A percentile compares a stretch with the other conserved stretches of the same genome.
Conservation (phyloP, 1,140 invertebrate genomes). For the Drosophila eugracilis region DNA sequence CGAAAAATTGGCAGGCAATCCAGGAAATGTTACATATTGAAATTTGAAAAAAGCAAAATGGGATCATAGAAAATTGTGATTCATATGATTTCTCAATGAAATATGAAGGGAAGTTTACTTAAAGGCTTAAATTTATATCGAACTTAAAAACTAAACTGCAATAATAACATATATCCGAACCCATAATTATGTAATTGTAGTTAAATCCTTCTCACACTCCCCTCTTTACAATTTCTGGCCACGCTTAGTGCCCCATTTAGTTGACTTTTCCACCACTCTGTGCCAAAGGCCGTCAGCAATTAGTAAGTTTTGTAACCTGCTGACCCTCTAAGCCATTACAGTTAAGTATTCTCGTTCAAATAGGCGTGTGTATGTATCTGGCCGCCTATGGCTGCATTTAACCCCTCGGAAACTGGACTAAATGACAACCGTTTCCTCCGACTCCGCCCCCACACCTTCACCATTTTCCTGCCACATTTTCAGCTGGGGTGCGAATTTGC, state of each 20-base stretch:
- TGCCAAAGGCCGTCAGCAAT: constrained; percentile 50
- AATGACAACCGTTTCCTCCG: constrained; percentile 68
- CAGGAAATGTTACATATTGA: constrained; percentile 44
- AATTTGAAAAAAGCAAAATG: neutral
- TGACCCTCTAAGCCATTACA: constrained; percentile 71
- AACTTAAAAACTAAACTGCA: too few relatives aligned
- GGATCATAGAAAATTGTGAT: neutral
- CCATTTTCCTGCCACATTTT: constrained; percentile 35
- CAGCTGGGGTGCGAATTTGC: constrained; percentile 63
- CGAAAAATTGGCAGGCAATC: constrained; percentile 24
- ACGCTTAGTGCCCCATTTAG: constrained; percentile 38
- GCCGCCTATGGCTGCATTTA: constrained; percentile 57
- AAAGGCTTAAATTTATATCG: too few relatives aligned
- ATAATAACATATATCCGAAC: too few relatives aligned
- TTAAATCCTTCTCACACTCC: neutral
- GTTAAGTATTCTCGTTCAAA: constrained; percentile 29
- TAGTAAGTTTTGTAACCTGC: constrained; percentile 70
- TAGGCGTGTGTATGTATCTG: constrained; percentile 21
- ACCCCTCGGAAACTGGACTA: constrained; percentile 50
- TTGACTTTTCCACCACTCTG: constrained; percentile 43
- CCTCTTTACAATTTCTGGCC: constrained; percentile 1
- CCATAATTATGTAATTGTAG: constrained; percentile 5
- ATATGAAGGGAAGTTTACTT: too few relatives aligned
- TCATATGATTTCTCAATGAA: too few relatives aligned
- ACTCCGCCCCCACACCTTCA: neutral